Evolutionary conservation across 2,888 invertebrate genomes (phyloP).

Genomic region (Perdita meconis): DNA sequence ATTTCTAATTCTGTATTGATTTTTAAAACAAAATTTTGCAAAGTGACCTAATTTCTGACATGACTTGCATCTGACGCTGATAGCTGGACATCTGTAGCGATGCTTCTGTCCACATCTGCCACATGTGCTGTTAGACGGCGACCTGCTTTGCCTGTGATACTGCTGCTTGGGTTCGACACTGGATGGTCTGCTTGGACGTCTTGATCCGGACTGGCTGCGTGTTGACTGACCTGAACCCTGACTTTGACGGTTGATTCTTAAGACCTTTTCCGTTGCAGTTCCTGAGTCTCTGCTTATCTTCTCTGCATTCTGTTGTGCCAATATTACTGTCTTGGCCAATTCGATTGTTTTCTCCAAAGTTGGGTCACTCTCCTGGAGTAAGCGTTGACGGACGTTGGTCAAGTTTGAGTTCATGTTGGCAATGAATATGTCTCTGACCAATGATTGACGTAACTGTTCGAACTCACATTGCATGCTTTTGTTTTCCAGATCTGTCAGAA

Average conservation of each 20-base stretch:
- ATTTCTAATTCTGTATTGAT: not conserved
- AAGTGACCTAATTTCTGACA: not conserved
- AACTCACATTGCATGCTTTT: not conserved
- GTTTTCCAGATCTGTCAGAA: not conserved
- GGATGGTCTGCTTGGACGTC: not conserved
- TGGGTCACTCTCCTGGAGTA: not conserved
- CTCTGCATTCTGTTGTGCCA: too few relatives aligned
- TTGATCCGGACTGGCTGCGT: not conserved
- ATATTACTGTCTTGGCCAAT: too few relatives aligned
- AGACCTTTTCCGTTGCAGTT: not conserved
- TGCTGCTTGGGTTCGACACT: not conserved
- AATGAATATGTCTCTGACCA: not conserved
- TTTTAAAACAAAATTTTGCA: not conserved
- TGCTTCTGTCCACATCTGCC: not conserved
- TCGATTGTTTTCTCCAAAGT: too few relatives aligned
- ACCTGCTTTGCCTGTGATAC: not conserved
- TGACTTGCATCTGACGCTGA: not conserved
- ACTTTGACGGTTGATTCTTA: not conserved
- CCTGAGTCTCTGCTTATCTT: not conserved
- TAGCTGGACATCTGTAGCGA: not conserved
- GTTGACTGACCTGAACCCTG: too few relatives aligned
- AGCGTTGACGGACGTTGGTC: not conserved
- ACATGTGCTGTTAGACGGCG: not conserved
- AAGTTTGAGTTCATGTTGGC: not conserved
- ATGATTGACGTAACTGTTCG: not conserved